A percentile compares a stretch with the other conserved stretches of the same genome.
Evolutionary conservation across 2,113 vertebrate species (phyloP).

Genomic region (Edolisoma coerulescens): DNA sequence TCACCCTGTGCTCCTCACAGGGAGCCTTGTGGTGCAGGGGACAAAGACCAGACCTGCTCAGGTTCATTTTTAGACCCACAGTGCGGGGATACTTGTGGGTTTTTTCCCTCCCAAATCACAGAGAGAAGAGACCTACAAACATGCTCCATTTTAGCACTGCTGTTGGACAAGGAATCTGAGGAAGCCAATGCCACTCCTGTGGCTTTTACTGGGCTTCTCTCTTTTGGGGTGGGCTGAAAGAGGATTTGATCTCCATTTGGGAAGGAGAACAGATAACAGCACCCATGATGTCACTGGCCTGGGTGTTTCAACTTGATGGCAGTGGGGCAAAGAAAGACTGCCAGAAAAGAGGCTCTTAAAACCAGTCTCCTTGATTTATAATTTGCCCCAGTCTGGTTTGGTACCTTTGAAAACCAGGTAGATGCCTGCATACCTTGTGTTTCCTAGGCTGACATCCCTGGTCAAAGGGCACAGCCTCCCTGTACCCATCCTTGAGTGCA

Average conservation of each 20-base stretch:
- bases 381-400: background rate
- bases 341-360: background rate
- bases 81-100: background rate
- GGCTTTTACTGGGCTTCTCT: background rate
- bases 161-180: background rate
- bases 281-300: accelerated
- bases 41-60: background rate
- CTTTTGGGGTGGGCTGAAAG: background rate
- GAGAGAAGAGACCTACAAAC: background rate
- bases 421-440: accelerated
- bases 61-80: background rate
- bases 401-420: background rate
- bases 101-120: background rate
- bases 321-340: background rate
- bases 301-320: accelerated
- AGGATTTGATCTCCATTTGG: background rate
- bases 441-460: background rate
- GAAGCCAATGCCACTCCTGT: background rate
- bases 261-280: background rate
- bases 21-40: background rate
- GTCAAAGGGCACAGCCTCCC: background rate
- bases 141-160: background rate
- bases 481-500: accelerated
- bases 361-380: background rate
- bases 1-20: background rate